Conservation (phyloP, 2,888 invertebrate genomes). For the Steinernema scapterisci region DNA sequence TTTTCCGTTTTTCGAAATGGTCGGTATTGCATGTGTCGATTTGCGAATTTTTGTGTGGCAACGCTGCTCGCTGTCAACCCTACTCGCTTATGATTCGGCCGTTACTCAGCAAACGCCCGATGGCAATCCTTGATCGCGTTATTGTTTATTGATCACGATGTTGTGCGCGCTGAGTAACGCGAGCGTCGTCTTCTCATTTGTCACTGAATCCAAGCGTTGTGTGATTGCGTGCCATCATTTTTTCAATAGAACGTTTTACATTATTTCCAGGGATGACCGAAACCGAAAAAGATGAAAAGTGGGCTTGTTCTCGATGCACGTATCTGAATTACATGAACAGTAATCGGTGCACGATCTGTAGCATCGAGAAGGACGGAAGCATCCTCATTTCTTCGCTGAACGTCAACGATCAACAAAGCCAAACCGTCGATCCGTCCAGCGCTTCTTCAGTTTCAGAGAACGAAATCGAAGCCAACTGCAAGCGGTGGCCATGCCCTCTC, state of each 20-base stretch:
- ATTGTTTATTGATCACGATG: not conserved
- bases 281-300: conserved; percentile 24
- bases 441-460: not conserved
- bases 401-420: not conserved
- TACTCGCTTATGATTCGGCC: too few species aligned
- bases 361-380: conserved; percentile 13
- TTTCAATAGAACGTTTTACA: not conserved
- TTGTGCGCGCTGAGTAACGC: conserved; percentile 15
- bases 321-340: conserved; percentile 27
- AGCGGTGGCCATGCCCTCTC: conserved; percentile 38
- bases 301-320: conserved; percentile 10
- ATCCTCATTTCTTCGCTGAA: conserved; percentile 23
- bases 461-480: conserved; percentile 3
- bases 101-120: too few species aligned
- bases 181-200: not conserved
- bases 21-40: too few species aligned
- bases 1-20: too few species aligned
- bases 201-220: not conserved
- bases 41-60: too few species aligned
- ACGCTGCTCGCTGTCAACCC: too few species aligned
- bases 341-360: conserved; percentile 9
- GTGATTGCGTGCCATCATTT: not conserved
- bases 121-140: too few species aligned
- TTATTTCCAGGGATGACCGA: conserved; percentile 23
- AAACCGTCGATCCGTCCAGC: not conserved